A percentile compares a stretch with the other conserved stretches of the same genome.
Conservation (phyloP, 2,888 invertebrate genomes). For the Drepanosiphum platanoidis region DNA sequence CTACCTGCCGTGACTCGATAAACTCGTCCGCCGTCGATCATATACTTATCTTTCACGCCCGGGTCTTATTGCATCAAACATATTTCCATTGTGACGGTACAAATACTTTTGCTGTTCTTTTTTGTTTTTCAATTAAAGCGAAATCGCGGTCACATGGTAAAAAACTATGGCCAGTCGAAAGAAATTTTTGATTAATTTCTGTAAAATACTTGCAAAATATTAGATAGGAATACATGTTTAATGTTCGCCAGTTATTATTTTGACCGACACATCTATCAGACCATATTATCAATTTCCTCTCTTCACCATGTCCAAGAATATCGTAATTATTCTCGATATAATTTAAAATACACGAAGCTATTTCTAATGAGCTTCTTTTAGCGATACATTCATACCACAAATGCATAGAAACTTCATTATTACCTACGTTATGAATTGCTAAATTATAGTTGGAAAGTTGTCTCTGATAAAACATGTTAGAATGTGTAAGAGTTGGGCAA, state of each 20-base stretch:
- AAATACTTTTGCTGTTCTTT: slow-evolving; percentile 62
- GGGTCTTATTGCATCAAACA: slow-evolving; percentile 37
- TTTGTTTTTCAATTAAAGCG: slow-evolving; percentile 64
- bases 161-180: slow-evolving; percentile 64
- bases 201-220: slow-evolving; percentile 63
- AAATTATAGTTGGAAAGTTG: slow-evolving; percentile 59
- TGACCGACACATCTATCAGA: slow-evolving; percentile 65
- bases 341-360: slow-evolving; percentile 27
- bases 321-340: slow-evolving; percentile 59
- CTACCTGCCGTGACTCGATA: not conserved
- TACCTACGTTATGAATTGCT: slow-evolving; percentile 55
- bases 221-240: slow-evolving; percentile 62
- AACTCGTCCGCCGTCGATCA: not conserved
- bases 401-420: slow-evolving; percentile 8
- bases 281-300: slow-evolving; percentile 64
- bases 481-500: slow-evolving; percentile 60
- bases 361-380: slow-evolving; percentile 60
- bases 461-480: slow-evolving; percentile 56
- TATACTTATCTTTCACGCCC: not conserved
- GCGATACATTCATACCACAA: slow-evolving; percentile 8
- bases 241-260: slow-evolving; percentile 64
- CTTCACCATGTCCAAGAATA: slow-evolving; percentile 57
- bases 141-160: slow-evolving; percentile 64
- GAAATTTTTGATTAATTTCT: slow-evolving; percentile 64
- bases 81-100: slow-evolving; percentile 63